Evolutionary conservation across 2,797 vertebrate species (phyloP), one percentile per base, ranked within the genome.

Genomic region (Oryzias dopingdopingensis): DNA sequence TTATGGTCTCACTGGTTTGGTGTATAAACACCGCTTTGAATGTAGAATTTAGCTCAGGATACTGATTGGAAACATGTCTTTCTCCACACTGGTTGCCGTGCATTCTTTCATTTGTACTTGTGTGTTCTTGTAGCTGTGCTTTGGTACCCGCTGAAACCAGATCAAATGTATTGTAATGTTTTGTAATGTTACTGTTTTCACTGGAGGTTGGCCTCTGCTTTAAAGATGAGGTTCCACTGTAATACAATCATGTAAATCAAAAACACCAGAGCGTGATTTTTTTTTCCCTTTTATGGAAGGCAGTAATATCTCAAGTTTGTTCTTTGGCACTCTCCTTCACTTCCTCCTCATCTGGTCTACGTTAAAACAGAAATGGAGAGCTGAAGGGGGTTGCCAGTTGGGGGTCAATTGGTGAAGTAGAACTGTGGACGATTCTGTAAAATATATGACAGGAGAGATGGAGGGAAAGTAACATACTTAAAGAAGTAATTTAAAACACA

Each of bases 311-410:
- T 55, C 42, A 14, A 45, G 45, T 56, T 48, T 64, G 32, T 54
- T 56, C 56, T 63, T 32, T 67, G 61, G 41, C 16, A 5, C 47
- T 69, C 26, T 62, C 45, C 47, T 67, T 37, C 47, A 10, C 54
- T 74, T 26, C 2, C 56, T 62, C 61, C 49, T 75, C 88, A 90
- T 91, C 86, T 90, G 89, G 89, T 86, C 47, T 60, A 56, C 64
- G 76, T 91, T 89, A 86, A 71, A 75, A 54, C 72, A 82, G 62
- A 65, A 2, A 70, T 42, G 69, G 74, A 75, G 79, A 67, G 47
- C 24, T 42, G 55, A 67, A 47, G 50, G 67, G 75, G 75, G 59
- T 41, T 52, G 63, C 41, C 69, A 59, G 78, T 20, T 0, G 80
- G 79, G 74, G 72, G 72, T 71, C 12, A 47, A 13, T 23, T 3